Base-by-base conservation (phyloP, 2,113 vertebrate species). In the Ovibos moschatus region DNA sequence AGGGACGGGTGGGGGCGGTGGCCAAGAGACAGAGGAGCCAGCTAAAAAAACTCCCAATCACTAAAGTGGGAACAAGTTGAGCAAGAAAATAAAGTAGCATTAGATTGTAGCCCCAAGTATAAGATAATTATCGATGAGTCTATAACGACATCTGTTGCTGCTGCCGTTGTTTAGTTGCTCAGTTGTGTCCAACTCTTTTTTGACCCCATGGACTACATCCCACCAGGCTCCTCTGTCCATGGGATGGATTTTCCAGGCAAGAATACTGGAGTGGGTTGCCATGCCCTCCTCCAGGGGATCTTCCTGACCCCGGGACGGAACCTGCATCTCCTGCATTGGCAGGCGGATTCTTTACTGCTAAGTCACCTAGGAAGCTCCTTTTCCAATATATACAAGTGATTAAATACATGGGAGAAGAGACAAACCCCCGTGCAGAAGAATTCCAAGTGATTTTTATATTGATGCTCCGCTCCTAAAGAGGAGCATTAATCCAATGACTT, bases 1-100 rank as follows among this genome's bases (percentile, higher is more conserved):
- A 57, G 19, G 11, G 17, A 40, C 2, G 4, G 43, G 30, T 2
- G 2, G 0, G 23, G 71, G 36, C 0, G 2, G 3, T 0, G 1
- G 51, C 91, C 94, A 23, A 96, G 76, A 81, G 57, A 84, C 8
- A 36, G 9, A 16, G 47, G 36, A 84, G 7, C 16, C 85, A 57
- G n/a, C 4, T 21, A 10, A 53, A 57, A 64, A 40, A n/a, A 40
- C 28, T 81, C 27, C 50, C 16, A 87, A 6, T 0, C 4, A 12
- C n/a, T n/a, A 45, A 93, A 53, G 43, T 19, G 47, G 40, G 3
- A 90, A 57, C 15, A 40, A 45, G 14, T 6, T 21, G 40, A 91
- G 19, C 57, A 89, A 82, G 82, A 86, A 91, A 55, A 64, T 36
- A 43, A 60, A 47, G 19, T 45, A 53, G 36, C 13, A n/a, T 1